These are phyloP conservation scores for Lacerta agilis DNA, from an alignment of 2,797 vertebrate species.

Conservation along the genomic window DNA sequence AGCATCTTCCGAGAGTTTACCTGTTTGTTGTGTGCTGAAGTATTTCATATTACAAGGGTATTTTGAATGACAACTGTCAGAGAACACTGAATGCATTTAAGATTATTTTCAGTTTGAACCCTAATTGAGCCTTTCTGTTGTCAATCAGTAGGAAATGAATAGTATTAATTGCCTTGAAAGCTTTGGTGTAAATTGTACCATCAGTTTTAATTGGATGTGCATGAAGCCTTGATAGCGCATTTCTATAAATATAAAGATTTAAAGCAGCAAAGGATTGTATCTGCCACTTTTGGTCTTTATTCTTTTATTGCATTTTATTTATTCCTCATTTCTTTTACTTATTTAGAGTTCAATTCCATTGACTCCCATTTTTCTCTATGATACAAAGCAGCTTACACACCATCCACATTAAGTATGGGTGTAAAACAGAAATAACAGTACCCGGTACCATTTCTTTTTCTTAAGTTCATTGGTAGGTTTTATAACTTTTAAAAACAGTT, in stretches of 20 bases:
- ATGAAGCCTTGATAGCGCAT: neutral
- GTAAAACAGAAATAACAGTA: no score
- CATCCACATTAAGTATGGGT: no score
- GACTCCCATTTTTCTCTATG: no score
- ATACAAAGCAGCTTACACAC: neutral
- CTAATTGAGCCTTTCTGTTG: constrained; percentile 10
- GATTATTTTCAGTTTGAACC: constrained; percentile 1
- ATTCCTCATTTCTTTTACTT: no score
- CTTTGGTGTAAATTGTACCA: neutral
- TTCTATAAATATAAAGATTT: constrained; percentile 1
- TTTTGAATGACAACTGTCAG: neutral
- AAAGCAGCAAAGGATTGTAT: neutral
- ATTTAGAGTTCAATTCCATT: no score
- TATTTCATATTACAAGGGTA: neutral
- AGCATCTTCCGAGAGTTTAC: neutral
- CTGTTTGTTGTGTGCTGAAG: neutral
- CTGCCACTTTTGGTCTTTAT: neutral
- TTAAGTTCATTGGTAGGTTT: neutral
- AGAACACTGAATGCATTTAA: neutral
- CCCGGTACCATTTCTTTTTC: no score
- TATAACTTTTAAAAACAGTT: neutral
- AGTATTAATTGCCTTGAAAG: constrained; percentile 9
- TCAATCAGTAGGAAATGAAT: neutral
- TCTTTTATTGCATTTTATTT: neutral
- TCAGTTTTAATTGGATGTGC: neutral